Evolutionary conservation across 2,888 invertebrate species (phyloP).

Genomic region (Himalopsyche japonica): DNA sequence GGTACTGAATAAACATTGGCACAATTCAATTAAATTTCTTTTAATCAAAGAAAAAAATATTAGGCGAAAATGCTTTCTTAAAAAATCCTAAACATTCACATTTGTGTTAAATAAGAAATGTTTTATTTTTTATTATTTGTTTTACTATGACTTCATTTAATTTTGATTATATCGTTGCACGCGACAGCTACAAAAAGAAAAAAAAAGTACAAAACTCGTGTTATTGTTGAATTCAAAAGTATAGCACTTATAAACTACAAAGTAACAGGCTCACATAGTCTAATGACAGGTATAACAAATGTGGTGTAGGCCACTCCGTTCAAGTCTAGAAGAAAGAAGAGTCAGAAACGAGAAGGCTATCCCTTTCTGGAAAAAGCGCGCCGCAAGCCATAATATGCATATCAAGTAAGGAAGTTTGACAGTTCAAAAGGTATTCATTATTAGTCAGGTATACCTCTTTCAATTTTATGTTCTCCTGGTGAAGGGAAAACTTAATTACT

Average conservation of each 20-base stretch:
- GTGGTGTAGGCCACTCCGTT: background rate
- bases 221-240: background rate
- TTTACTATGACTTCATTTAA: no score
- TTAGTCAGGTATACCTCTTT: constrained; percentile 21
- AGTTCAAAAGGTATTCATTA: constrained; percentile 14
- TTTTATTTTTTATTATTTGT: background rate
- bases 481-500: constrained; percentile 29
- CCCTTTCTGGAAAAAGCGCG: background rate
- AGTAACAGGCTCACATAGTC: background rate
- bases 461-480: constrained; percentile 25
- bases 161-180: background rate
- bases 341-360: background rate
- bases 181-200: background rate
- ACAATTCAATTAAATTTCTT: no score
- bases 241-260: background rate
- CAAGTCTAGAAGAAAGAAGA: background rate
- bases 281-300: background rate
- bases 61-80: no score
- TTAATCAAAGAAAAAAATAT: no score
- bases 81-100: no score
- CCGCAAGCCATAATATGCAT: constrained; percentile 1
- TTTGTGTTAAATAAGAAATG: no score
- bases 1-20: no score
- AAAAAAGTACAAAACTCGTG: background rate
- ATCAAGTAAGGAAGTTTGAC: constrained; percentile 13